Conservation (phyloP, 2,113 vertebrate genomes). For the Pomatorhinus ruficollis region DNA sequence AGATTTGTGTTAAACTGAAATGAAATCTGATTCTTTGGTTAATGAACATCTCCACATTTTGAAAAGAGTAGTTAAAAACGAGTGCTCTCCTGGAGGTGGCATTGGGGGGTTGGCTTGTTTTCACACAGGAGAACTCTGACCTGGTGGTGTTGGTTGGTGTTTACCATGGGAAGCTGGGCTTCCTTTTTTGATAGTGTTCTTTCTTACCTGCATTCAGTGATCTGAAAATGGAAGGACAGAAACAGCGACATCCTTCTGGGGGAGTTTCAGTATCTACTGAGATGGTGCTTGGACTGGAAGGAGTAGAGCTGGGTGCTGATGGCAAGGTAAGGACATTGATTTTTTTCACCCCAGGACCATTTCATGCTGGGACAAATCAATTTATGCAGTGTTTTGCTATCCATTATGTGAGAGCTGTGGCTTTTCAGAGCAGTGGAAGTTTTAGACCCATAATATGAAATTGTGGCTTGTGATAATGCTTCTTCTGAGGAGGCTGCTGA, state of each 20-base stretch:
- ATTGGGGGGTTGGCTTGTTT: not conserved
- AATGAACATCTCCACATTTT: not conserved
- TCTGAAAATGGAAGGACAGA: slow-evolving; percentile 84
- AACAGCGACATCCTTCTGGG: slow-evolving; percentile 91
- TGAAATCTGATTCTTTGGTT: not conserved
- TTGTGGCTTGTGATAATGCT: not conserved
- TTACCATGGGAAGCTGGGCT: not conserved
- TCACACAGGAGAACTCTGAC: not conserved
- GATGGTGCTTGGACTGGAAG: slow-evolving; percentile 91
- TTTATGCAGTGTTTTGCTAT: not conserved
- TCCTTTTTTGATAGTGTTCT: not conserved
- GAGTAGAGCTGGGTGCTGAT: slow-evolving; percentile 90
- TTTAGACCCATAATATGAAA: not conserved
- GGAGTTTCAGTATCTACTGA: slow-evolving; percentile 87
- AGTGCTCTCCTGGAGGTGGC: not conserved
- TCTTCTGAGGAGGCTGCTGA: not conserved
- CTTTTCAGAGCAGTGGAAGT: not conserved
- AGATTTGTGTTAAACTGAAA: not conserved
- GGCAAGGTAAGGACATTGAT: slow-evolving; percentile 80
- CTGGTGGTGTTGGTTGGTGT: not conserved
- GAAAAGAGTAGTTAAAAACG: not conserved
- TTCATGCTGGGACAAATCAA: not conserved
- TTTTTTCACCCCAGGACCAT: not conserved
- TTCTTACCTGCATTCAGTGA: slow-evolving; percentile 76
- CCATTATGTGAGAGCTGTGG: not conserved